Evolutionary conservation across 1,140 invertebrate genomes (phyloP), one percentile per base, ranked within the genome.

Genomic region (Cyclargus thomasi): DNA sequence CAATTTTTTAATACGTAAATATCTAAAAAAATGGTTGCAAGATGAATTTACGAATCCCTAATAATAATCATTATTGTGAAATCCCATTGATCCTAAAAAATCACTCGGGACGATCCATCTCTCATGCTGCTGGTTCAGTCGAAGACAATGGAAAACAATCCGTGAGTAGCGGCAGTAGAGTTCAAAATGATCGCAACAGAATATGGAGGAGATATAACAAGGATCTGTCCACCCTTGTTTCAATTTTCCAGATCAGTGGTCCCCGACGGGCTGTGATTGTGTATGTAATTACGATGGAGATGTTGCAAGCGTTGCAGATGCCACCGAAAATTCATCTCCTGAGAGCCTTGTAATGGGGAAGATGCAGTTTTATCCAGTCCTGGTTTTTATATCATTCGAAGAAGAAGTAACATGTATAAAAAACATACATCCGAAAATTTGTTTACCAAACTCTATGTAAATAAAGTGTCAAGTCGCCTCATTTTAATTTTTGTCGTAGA

Each of bases 231-330:
- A 73, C 82, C 84, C 85, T 84, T 81, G 83, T 90, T 86, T 81
- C 83, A 88, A 90, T 90, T 90, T 88, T 87, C 87, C 83, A 75
- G 84, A 73, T 71, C 83, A 86, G 69, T 70, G 85, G 71, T 67
- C 75, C 75, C 74, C 76, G 79, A 81, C 82, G 74, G 69, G 65
- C 67, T 55, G 83, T 79, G 83, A 87, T 89, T 82, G 81, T 63
- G 67, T 69, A 53, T 67, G 64, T 66, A 59, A 59, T 66, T 66
- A 53, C 22, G 35, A 57, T 71, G 59, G 47, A 57, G 63, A 67
- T 70, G 74, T 71, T 75, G 74, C 39, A 71, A 68, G 70, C 63
- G 70, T 69, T 73, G 77, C 82, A 81, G 76, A 81, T 77, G 79
- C 76, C 71, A 62, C 72, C 69, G n/a, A 67, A 71, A 74, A 78